Evolutionary conservation across 2,888 invertebrate genomes (phyloP), one percentile per base, ranked within the genome.

Genomic region (Thyatira batis): DNA sequence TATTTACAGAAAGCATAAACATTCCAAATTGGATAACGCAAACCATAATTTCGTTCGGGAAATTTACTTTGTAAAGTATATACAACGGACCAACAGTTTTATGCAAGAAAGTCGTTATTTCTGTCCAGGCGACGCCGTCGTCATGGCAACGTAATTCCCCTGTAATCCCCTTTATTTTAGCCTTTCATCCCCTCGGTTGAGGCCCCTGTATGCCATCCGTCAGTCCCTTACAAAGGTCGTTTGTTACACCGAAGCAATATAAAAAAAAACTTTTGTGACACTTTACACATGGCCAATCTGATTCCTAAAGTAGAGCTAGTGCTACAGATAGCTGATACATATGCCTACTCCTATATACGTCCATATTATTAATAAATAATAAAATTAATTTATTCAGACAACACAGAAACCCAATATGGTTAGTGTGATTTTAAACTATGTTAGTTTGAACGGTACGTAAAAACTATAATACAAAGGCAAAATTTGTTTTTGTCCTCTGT

Each of bases 81-180:
- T n/a, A n/a, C n/a, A n/a, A n/a, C n/a, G n/a, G n/a, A n/a, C n/a
- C n/a, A n/a, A n/a, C 76, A 81, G 82, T 84, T 82, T 79, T 80
- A 79, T 83, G 80, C 81, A 80, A 79, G 78, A 71, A 66, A 60
- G 65, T 62, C 66, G 71, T 73, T 72, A 39, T 39, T 17, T 39
- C 39, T 73, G 74, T 61, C 67, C 63, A 62, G 75, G 76, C 80
- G 70, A 83, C 67, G 76, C 80, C 60, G 83, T 83, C 61, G 63
- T 69, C 69, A 80, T 83, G 73, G 82, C 73, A 78, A 89, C 89
- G 79, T 79, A 81, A 87, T 86, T 82, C 81, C 80, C 78, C 76
- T 73, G 71, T 85, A 87, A 87, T 87, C 85, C 87, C 88, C 82
- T 86, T 86, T 84, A 85, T 85, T 89, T 84, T 82, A 83, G 77